These are phyloP conservation scores for Lagocephalus sceleratus DNA, from an alignment of 2,797 vertebrate species.

Conservation along the genomic window DNA sequence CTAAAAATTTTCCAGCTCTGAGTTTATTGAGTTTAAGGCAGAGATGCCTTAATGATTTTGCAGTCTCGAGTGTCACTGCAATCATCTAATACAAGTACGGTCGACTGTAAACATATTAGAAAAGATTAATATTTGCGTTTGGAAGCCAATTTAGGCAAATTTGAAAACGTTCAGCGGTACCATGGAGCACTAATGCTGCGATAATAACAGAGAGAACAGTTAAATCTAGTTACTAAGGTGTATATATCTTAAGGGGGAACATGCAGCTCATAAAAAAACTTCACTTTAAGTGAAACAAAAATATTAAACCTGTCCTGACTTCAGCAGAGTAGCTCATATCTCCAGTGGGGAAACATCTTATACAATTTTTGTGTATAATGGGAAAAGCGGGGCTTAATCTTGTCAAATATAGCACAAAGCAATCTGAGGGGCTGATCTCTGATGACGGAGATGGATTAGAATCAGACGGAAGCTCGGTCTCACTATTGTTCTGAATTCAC, in stretches of 20 bases:
- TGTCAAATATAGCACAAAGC: constrained; percentile 64
- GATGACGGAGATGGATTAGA: constrained; percentile 70
- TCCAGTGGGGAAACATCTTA: background rate
- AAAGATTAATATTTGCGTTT: constrained; percentile 18
- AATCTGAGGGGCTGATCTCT: constrained; percentile 69
- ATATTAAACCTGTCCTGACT: constrained; percentile 4
- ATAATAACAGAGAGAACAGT: background rate
- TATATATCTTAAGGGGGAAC: background rate
- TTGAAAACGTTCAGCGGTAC: background rate
- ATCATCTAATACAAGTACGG: constrained; percentile 34
- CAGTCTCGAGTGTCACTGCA: constrained; percentile 39
- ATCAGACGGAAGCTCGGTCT: constrained; percentile 65
- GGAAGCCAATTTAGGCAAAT: constrained; percentile 5
- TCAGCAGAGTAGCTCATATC: constrained; percentile 17
- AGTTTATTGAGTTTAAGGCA: constrained; percentile 41
- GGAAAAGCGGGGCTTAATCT: constrained; percentile 59
- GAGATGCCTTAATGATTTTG: constrained; percentile 53
- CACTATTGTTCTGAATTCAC: constrained; percentile 64
- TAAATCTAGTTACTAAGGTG: constrained; percentile 4
- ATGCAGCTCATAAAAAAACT: constrained; percentile 5
- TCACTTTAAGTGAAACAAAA: constrained; percentile 7
- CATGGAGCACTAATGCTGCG: background rate
- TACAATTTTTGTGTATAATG: background rate
- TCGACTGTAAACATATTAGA: constrained; percentile 24
- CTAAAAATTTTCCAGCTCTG: constrained; percentile 43